Conservation (phyloP, 1,140 invertebrate genomes). For the Hyles euphorbiae region DNA sequence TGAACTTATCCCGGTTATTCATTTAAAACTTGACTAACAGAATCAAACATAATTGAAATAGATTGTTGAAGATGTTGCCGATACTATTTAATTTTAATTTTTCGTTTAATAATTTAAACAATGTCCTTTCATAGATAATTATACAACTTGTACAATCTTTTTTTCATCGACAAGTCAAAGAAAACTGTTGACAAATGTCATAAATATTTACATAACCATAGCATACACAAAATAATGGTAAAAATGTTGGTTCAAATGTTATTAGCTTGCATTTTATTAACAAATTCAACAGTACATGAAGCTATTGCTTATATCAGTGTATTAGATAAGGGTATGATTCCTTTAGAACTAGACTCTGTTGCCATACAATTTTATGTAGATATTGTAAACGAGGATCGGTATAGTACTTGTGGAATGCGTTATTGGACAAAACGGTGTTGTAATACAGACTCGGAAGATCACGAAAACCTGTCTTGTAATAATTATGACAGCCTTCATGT, state of each 20-base stretch:
- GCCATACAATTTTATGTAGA: constrained; percentile 50
- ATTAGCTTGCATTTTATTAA: constrained; percentile 8
- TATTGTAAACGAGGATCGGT: constrained; percentile 38
- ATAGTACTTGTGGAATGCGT: constrained; percentile 27
- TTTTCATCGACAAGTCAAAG: no score
- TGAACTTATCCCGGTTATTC: no score
- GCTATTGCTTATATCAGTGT: constrained; percentile 27
- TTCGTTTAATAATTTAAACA: no score
- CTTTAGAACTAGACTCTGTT: constrained; percentile 38
- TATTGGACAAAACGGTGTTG: constrained; percentile 39
- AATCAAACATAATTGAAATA: no score
- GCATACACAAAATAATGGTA: no score
- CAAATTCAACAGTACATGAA: constrained; percentile 6
- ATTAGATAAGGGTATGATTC: constrained; percentile 45
- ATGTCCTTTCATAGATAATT: no score
- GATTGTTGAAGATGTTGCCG: no score
- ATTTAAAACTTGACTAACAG: no score
- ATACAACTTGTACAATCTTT: no score
- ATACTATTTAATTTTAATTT: no score
- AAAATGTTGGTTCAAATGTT: not conserved
- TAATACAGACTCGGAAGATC: constrained; percentile 25
- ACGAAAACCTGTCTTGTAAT: constrained; percentile 10
- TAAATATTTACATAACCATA: no score
- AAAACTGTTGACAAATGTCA: no score
- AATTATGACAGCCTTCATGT: constrained; percentile 27